Base-by-base conservation (phyloP, 2,888 invertebrate genomes). In the Drosophila eohydei region DNA sequence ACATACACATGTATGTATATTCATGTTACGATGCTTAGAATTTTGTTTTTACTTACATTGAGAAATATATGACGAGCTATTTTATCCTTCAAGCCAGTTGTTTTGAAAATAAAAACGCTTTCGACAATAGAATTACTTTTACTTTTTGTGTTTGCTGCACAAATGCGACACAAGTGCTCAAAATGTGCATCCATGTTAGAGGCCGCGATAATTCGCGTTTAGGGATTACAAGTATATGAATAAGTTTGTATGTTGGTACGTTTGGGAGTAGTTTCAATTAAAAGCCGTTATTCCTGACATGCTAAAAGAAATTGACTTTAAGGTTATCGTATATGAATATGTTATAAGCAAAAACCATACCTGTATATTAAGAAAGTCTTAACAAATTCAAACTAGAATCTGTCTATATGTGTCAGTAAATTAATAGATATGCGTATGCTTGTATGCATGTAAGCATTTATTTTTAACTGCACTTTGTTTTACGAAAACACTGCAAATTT, bases 91-190 rank as follows among this genome's bases (percentile, higher is more conserved):
- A 91, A 52, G 14, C 88, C 89, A 40, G 77, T 62, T 28, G 92
- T 92, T 74, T 91, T 91, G 61, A 91, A 82, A 52, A 91, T 91
- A 62, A 90, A 91, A 61, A 91, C 92, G 73, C 91, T 91, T 72
- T 91, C 91, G 30, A 90, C 85, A 9, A 91, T 86, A 0, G 91
- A 91, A 71, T 90, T 89, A 40, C 57, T 90, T 73, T 82, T 91
- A 64, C 81, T 82, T 75, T 90, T 92, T 5, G 91, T 91, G 56
- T 92, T 90, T 21, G 89, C 91, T 48, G 91, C 91, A 76, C 91
- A 91, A 60, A 91, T 87, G 50, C 91, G 91, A 59, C 91, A 91
- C 63, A 91, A 81, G 78, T 85, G 89, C 57, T 91, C 91, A 26
- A 91, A 91, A 50, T 91, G 90, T 32, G 81, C 74, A 71, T 91